These are phyloP conservation scores for Apotomis turbidana DNA, from an alignment of 2,888 invertebrate species.

Conservation along the genomic window DNA sequence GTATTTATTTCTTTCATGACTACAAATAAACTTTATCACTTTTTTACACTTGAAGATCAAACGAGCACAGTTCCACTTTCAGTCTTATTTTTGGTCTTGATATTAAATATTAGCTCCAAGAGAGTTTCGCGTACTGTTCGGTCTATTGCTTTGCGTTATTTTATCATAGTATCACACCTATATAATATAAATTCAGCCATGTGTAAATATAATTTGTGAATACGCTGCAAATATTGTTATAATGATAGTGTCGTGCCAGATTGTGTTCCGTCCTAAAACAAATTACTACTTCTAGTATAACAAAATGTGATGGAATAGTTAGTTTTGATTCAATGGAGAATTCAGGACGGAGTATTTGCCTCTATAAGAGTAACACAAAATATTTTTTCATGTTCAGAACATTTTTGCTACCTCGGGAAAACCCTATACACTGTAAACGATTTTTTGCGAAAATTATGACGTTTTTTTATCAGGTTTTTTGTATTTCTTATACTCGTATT, in stretches of 20 bases:
- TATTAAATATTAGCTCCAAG: background rate
- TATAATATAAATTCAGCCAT: conserved; percentile 1
- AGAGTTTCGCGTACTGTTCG: background rate
- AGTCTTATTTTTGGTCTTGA: conserved; percentile 5
- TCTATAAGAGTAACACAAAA: too few relatives aligned
- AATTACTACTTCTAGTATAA: too few relatives aligned
- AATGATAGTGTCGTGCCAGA: conserved; percentile 1
- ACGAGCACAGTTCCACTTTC: background rate
- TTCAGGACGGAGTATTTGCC: too few relatives aligned
- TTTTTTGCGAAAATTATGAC: too few relatives aligned
- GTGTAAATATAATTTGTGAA: conserved; percentile 3
- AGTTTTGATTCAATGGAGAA: too few relatives aligned
- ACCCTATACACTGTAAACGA: too few relatives aligned
- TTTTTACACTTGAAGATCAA: conserved; percentile 4
- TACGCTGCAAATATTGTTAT: background rate
- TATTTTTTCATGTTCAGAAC: too few relatives aligned
- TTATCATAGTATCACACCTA: conserved; percentile 11
- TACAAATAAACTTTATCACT: conserved; percentile 12
- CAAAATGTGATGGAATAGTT: too few relatives aligned
- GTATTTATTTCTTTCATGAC: conserved; percentile 10
- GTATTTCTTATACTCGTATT: too few relatives aligned
- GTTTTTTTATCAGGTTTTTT: too few relatives aligned
- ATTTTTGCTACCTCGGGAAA: too few relatives aligned
- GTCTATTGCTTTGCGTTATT: background rate
- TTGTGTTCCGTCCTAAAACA: background rate